Base-by-base conservation (phyloP, 2,113 vertebrate species). In the Oncorhynchus tshawytscha region DNA sequence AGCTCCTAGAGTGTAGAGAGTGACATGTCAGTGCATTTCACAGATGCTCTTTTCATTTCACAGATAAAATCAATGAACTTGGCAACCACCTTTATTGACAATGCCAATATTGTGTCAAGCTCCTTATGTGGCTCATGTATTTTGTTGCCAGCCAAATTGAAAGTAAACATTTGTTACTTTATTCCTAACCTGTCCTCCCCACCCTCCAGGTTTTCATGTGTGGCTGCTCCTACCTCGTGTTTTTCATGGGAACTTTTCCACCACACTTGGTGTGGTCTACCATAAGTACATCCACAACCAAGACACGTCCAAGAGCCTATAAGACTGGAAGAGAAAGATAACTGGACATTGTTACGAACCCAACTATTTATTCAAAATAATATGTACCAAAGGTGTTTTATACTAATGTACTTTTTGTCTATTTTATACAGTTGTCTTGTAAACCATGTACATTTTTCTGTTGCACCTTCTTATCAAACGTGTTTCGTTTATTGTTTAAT, bases 191-290 rank as follows among this genome's bases (percentile, higher is more conserved):
- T 27, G 24, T 51, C 18, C 5, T 73, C 24, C 60, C 60, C 12
- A 62, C 13, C 64, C 13, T 72, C 1, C 70, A 99, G 98, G 98
- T 99, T 7, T 88, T 92, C 54, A 98, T 99, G 96, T 98, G 97
- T 0, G 94, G 94, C 82, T 86, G 97, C 74, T 95, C 97, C 3
- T 99, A 98, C 92, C 90, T 95, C 76, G 86, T 96, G 20, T 95
- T 99, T 84, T 99, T 99, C 89, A 91, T 95, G 8, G 98, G 31
- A 99, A 99, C 85, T 95, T 99, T 90, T 95, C 93, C 90, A 99
- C 97, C 82, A 99, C 98, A 0, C 93, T 99, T 24, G 89, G 95
- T 0, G 97, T 98, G 0, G 95, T 99, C 68, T 97, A 97, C 82
- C 95, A 99, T 88, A 99, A 99, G 79, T 94, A 98, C 90, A 95